Evolutionary conservation across 2,113 vertebrate species (phyloP).

Genomic region (Nipponia nippon): DNA sequence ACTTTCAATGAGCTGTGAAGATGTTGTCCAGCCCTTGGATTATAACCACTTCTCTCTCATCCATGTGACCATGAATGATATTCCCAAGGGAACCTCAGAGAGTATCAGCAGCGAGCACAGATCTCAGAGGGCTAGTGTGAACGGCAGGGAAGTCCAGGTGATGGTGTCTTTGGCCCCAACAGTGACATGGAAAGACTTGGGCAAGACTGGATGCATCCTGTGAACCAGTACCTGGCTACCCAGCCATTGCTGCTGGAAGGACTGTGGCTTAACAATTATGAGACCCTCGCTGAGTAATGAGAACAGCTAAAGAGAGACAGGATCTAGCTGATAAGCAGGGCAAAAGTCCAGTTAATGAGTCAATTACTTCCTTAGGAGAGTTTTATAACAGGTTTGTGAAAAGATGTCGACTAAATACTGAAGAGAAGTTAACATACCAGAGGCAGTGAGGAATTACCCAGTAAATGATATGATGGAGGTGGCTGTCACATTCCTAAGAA

Average conservation of each 20-base stretch:
- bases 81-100: not conserved
- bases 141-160: not conserved
- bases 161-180: rapidly evolving
- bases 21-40: not conserved
- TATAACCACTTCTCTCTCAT: not conserved
- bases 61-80: not conserved
- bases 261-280: not conserved
- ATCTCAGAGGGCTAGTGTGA: not conserved
- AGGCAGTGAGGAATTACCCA: not conserved
- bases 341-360: not conserved
- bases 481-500: not conserved
- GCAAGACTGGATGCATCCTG: not conserved
- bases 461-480: not conserved
- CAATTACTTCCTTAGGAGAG: not conserved
- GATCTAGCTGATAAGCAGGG: not conserved
- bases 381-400: not conserved
- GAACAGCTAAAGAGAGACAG: not conserved
- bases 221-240: not conserved
- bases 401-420: not conserved
- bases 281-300: rapidly evolving
- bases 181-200: not conserved
- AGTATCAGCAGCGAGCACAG: not conserved
- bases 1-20: not conserved
- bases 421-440: not conserved
- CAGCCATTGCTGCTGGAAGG: not conserved